A percentile compares a stretch with the other conserved stretches of the same genome.
Evolutionary conservation across 2,888 invertebrate genomes (phyloP).

Genomic region (Hydrotaea cyrtoneurina): DNA sequence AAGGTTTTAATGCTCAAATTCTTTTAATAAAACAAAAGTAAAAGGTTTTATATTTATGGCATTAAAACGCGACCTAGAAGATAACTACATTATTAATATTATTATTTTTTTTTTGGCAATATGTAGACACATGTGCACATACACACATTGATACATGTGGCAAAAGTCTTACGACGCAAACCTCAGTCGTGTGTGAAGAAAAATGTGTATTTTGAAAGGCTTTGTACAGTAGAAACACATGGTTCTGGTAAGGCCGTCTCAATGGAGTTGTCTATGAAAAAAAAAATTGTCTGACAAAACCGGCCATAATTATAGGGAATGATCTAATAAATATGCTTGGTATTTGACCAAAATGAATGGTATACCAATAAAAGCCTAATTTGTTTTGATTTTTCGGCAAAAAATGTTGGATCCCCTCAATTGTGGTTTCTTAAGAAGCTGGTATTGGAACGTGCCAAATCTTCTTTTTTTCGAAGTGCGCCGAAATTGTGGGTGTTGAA

Average conservation of each 20-base stretch:
- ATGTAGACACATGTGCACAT: background rate
- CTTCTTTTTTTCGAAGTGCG: too few relatives aligned
- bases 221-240: background rate
- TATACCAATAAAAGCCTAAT: too few relatives aligned
- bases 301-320: too few relatives aligned
- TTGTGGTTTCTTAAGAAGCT: too few relatives aligned
- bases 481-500: too few relatives aligned
- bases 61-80: background rate
- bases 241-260: background rate
- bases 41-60: background rate
- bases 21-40: background rate
- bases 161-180: background rate
- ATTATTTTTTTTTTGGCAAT: slow-evolving; percentile 1
- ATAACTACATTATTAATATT: background rate
- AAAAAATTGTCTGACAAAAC: too few relatives aligned
- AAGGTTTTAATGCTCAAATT: slow-evolving; percentile 24
- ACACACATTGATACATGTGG: background rate
- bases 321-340: too few relatives aligned
- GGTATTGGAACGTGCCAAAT: too few relatives aligned
- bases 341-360: too few relatives aligned
- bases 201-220: background rate
- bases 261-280: too few relatives aligned
- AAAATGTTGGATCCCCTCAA: too few relatives aligned
- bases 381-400: too few relatives aligned
- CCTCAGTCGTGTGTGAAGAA: slow-evolving; percentile 4